A percentile compares a stretch with the other conserved stretches of the same genome.
These are phyloP conservation scores for Neolamprologus modestus DNA, from an alignment of 2,113 vertebrate genomes.

Conservation along the genomic window DNA sequence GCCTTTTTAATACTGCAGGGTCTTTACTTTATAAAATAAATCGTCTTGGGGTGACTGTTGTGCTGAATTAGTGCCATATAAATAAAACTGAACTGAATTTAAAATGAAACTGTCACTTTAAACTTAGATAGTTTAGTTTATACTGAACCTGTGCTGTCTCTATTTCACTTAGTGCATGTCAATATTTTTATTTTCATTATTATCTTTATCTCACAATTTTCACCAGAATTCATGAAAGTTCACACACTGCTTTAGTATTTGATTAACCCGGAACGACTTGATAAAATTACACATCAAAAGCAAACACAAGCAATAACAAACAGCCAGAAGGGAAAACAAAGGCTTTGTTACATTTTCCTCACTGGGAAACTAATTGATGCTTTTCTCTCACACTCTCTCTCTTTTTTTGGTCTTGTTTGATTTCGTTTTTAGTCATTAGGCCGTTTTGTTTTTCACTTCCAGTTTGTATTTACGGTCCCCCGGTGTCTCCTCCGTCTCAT, in stretches of 20 bases:
- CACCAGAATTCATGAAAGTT: neutral
- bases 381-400: neutral
- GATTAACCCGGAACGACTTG: neutral
- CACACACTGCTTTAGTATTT: neutral
- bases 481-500: neutral
- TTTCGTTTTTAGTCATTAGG: neutral
- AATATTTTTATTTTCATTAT: neutral
- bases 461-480: neutral
- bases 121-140: neutral
- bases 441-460: neutral
- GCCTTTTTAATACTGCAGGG: neutral
- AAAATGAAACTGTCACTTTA: neutral
- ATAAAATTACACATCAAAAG: neutral
- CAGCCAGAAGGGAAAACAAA: neutral
- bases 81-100: neutral
- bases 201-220: neutral
- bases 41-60: neutral
- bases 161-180: neutral
- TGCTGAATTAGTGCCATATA: neutral
- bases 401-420: neutral
- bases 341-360: neutral
- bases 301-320: neutral
- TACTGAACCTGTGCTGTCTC: neutral
- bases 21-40: neutral
- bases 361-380: neutral